These are phyloP conservation scores for Myotis pilosus DNA, from an alignment of 2,797 vertebrate genomes.

Conservation along the genomic window DNA sequence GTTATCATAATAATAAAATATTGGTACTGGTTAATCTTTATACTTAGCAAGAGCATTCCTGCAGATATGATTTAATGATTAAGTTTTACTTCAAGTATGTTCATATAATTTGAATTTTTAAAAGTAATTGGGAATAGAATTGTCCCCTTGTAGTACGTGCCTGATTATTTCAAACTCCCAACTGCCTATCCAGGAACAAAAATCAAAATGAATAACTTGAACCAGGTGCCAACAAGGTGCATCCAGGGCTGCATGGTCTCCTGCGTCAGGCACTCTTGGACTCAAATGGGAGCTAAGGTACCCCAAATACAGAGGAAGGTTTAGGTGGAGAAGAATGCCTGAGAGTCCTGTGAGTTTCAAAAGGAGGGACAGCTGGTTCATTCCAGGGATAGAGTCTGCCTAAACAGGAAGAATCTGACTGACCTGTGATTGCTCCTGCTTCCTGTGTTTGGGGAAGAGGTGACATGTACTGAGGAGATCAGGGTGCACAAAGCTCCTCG, in stretches of 20 bases:
- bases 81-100: not conserved
- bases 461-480: not conserved
- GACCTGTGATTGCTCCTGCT: not conserved
- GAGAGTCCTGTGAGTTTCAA: not conserved
- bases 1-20: not conserved
- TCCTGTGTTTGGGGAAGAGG: not conserved
- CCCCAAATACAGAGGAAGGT: not conserved
- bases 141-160: not conserved
- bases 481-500: not conserved
- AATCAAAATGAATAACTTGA: not conserved
- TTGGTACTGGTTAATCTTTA: not conserved
- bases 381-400: not conserved
- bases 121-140: not conserved
- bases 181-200: not conserved
- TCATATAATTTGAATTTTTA: not conserved
- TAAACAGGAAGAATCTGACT: not conserved
- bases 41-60: not conserved
- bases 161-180: not conserved
- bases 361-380: not conserved
- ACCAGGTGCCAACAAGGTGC: fast-evolving
- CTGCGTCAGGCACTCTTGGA: not conserved
- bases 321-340: not conserved
- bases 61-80: not conserved
- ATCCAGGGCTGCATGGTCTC: not conserved
- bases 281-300: not conserved